Percentiles rank a stretch among this genome's conserved stretches.
phyloP scores from a whole-genome alignment of 1,140 invertebrate genomes.

The Diprion similis region DNA sequence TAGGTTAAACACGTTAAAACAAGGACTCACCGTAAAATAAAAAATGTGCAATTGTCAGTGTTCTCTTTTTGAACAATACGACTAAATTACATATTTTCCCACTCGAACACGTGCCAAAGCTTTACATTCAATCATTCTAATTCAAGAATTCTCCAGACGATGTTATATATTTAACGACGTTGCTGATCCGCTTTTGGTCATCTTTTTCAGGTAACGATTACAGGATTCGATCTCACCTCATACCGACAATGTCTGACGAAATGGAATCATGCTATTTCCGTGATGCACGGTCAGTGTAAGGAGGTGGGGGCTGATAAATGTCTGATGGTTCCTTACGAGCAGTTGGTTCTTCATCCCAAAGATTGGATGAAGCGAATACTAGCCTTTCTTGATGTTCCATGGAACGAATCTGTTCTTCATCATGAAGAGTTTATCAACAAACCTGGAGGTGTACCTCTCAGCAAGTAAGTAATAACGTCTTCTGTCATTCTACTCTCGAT shows the following conservation, averaged over 20 bases:
- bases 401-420: conserved; percentile 95
- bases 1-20: too few relatives aligned
- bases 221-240: conserved; percentile 93
- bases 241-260: conserved; percentile 94
- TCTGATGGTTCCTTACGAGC: conserved; percentile 94
- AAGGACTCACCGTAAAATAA: too few relatives aligned
- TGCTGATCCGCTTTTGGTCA: too few relatives aligned
- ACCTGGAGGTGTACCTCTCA: conserved; percentile 89
- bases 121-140: too few relatives aligned
- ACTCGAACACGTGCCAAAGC: too few relatives aligned
- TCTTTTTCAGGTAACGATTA: conserved; percentile 86
- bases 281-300: conserved; percentile 94
- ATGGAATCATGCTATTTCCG: conserved; percentile 94
- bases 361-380: conserved; percentile 91
- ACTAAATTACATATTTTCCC: too few relatives aligned
- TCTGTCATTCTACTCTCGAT: background rate
- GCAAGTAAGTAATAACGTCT: conserved; percentile 76
- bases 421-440: conserved; percentile 98
- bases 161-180: too few relatives aligned
- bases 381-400: conserved; percentile 90
- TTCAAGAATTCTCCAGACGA: too few relatives aligned
- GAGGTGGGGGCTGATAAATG: conserved; percentile 85
- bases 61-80: too few relatives aligned
- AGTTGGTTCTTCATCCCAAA: conserved; percentile 92
- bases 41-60: too few relatives aligned